Base-by-base conservation (phyloP, 2,888 invertebrate genomes). In the Allacma fusca region DNA sequence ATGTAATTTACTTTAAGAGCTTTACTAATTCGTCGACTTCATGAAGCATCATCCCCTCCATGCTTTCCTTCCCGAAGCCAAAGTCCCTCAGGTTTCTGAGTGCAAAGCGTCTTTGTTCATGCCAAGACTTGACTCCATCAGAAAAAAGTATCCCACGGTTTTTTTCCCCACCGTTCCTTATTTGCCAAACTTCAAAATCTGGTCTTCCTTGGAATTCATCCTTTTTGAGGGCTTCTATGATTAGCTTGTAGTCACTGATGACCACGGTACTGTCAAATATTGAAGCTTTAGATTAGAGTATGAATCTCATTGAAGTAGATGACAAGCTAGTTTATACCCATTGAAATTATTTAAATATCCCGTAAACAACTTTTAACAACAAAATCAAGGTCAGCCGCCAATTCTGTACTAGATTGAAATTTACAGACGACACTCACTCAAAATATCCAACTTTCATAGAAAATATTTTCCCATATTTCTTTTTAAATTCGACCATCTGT, bases 141-240 rank as follows among this genome's bases (percentile, higher is more conserved):
- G 76, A 72, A 40, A 82, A 78, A 1, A 82, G 67, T 78, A 83
- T 79, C 7, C 83, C 83, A 7, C 82, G 77, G 62, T 81, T 81
- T 24, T 76, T 78, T 0, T 74, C 72, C 0, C 83, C 83, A 0
- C 44, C 59, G 76, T 83, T 83, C 2, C 82, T 65, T 5, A 23
- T 7, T 21, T 75, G 34, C 81, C 81, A 82, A 12, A 67, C 28
- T 24, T 74, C 75, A 76, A 81, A 82, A 24, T 82, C 80, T 0
- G 83, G 83, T 1, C 83, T 76, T 4, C 82, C 83, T 21, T 69
- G 59, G 64, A 82, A 80, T 69, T 80, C 81, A 12, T 83, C 82
- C 28, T 75, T 76, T 59, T 81, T 82, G 26, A 81, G 34, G n/a
- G 73, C 78, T 24, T 82, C 81, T 16, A 76, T 75, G 12, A 83